A percentile compares a stretch with the other conserved stretches of the same genome.
Conservation (phyloP, 2,888 invertebrate species). For the Penaeus monodon region DNA sequence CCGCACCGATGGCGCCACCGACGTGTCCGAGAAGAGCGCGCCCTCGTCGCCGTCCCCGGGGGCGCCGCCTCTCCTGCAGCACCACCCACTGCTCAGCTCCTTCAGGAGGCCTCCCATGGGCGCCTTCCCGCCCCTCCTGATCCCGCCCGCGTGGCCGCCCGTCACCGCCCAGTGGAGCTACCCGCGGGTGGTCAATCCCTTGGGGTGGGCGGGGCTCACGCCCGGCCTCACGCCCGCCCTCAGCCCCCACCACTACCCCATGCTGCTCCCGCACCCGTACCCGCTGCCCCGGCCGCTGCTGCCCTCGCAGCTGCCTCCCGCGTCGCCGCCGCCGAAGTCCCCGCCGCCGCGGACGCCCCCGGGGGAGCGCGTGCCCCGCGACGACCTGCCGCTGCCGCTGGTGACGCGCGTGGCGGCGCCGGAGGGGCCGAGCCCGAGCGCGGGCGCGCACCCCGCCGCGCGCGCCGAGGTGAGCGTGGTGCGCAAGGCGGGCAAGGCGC, state of each 20-base stretch:
- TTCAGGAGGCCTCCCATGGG: constrained; percentile 48
- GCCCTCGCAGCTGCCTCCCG: constrained; percentile 41
- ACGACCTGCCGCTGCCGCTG: constrained; percentile 50
- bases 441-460: neutral
- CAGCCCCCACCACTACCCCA: constrained; percentile 36
- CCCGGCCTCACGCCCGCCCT: constrained; percentile 33
- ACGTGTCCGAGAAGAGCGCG: constrained; percentile 23
- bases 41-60: constrained; percentile 49
- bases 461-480: constrained; percentile 45
- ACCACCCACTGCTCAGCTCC: constrained; percentile 47
- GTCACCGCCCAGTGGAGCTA: constrained; percentile 49
- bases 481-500: constrained; percentile 27
- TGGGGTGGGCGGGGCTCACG: constrained; percentile 51
- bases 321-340: constrained; percentile 57
- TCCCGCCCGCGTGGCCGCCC: constrained; percentile 57
- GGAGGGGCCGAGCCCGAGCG: constrained; percentile 14
- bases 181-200: constrained; percentile 43
- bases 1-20: constrained; percentile 11
- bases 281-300: constrained; percentile 47
- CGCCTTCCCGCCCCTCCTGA: constrained; percentile 41
- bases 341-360: constrained; percentile 37
- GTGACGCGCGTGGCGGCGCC: constrained; percentile 39
- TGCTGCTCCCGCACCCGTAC: constrained; percentile 44
- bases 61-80: constrained; percentile 47
- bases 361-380: constrained; percentile 25